Evolutionary conservation across 2,888 invertebrate species (phyloP).

Genomic region (Helleia helle): DNA sequence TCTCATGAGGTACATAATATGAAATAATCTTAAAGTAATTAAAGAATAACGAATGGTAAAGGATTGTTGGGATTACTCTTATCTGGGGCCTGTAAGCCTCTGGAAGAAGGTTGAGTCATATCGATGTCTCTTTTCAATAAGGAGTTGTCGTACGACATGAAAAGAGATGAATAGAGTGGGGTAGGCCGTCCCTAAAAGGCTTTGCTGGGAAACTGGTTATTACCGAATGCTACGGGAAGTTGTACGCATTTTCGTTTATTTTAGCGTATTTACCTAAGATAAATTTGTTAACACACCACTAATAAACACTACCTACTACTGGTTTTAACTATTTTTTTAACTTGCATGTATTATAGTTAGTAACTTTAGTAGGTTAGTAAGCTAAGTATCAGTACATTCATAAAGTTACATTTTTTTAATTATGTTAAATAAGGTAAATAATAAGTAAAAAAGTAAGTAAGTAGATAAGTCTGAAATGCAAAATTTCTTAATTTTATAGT

Average conservation of each 20-base stretch:
- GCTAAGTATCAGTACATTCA: too few relatives aligned
- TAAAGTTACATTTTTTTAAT: too few relatives aligned
- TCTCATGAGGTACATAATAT: too few relatives aligned
- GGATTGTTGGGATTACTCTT: neutral
- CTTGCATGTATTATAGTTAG: too few relatives aligned
- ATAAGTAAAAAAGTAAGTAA: too few relatives aligned
- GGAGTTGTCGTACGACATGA: neutral
- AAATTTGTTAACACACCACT: too few relatives aligned
- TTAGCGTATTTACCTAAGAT: neutral
- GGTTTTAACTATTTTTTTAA: too few relatives aligned
- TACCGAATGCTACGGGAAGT: constrained; percentile 61
- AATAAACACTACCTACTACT: too few relatives aligned
- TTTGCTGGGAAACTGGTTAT: constrained; percentile 58
- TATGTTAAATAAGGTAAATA: too few relatives aligned
- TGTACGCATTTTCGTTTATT: constrained; percentile 12
- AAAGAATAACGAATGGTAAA: neutral
- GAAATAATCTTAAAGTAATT: neutral
- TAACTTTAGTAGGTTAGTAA: too few relatives aligned
- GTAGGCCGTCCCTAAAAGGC: constrained; percentile 35
- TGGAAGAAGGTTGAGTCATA: neutral
- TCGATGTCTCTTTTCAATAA: constrained; percentile 8
- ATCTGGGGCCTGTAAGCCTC: neutral
- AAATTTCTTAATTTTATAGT: too few relatives aligned
- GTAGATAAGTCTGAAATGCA: too few relatives aligned
- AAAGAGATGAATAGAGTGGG: constrained; percentile 5